Conservation (phyloP, 2,888 invertebrate genomes). For the Helobdella robusta region DNA sequence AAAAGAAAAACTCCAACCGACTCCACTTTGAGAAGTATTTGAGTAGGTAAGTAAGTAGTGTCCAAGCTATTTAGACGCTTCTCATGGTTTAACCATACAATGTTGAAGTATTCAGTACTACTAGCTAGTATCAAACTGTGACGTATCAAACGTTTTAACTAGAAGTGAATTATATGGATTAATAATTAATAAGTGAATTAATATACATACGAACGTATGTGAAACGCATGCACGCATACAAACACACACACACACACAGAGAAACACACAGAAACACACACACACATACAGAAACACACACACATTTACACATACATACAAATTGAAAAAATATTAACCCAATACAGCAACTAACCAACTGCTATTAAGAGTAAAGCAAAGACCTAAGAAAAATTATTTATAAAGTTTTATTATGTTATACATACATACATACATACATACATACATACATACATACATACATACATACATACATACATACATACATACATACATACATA, state of each 20-base stretch:
- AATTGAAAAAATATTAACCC: not conserved
- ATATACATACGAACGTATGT: not conserved
- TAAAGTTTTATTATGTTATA: not conserved
- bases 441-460: constrained; percentile 28
- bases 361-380: not conserved
- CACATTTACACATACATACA: not conserved
- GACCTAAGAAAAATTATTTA: not conserved
- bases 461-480: constrained; percentile 29
- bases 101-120: too few species aligned
- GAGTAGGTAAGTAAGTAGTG: too few species aligned
- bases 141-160: too few species aligned
- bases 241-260: not conserved
- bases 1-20: too few species aligned
- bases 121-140: too few species aligned
- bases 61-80: too few species aligned
- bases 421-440: constrained; percentile 22
- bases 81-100: too few species aligned
- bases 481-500: constrained; percentile 26
- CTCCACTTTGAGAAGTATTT: too few species aligned
- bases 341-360: not conserved
- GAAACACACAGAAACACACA: not conserved
- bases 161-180: too few species aligned
- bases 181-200: too few species aligned
- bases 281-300: not conserved
- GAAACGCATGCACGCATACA: not conserved